These are phyloP conservation scores for Homarus americanus DNA, from an alignment of 1,140 invertebrate species.

Conservation along the genomic window DNA sequence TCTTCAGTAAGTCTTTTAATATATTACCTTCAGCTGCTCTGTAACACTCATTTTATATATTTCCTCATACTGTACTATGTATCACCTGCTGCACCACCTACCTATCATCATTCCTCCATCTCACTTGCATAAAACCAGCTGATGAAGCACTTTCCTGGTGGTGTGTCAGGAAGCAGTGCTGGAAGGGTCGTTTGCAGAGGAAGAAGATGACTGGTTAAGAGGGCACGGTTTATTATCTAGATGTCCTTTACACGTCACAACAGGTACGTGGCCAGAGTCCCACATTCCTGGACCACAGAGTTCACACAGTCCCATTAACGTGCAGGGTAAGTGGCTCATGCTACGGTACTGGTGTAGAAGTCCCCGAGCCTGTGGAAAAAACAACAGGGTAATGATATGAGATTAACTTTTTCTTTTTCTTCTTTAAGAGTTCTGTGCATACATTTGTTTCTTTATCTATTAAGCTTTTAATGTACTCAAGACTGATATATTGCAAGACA, in stretches of 20 bases:
- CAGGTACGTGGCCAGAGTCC: conserved; percentile 89
- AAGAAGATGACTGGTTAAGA: conserved; percentile 45
- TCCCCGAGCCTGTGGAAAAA: conserved; percentile 85
- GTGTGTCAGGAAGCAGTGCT: conserved; percentile 59
- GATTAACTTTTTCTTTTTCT: too few relatives aligned
- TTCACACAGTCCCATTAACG: conserved; percentile 90
- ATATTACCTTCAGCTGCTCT: too few relatives aligned
- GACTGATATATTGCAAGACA: too few relatives aligned
- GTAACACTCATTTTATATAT: too few relatives aligned
- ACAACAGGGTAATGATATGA: background rate
- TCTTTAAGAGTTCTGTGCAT: too few relatives aligned
- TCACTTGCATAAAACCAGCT: conserved; percentile 64
- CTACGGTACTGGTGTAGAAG: conserved; percentile 93
- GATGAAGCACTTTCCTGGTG: conserved; percentile 63
- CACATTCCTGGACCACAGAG: conserved; percentile 94
- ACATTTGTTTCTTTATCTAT: too few relatives aligned
- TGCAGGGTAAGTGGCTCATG: conserved; percentile 91
- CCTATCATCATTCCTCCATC: too few relatives aligned
- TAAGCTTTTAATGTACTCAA: too few relatives aligned
- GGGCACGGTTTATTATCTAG: conserved; percentile 61
- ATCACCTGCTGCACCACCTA: too few relatives aligned
- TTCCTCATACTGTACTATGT: too few relatives aligned
- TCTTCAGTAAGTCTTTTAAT: too few relatives aligned
- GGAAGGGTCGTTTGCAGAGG: background rate
- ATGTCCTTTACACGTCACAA: conserved; percentile 77